Evolutionary conservation across 2,888 invertebrate genomes (phyloP).

Genomic region (Phytoseiulus persimilis): DNA sequence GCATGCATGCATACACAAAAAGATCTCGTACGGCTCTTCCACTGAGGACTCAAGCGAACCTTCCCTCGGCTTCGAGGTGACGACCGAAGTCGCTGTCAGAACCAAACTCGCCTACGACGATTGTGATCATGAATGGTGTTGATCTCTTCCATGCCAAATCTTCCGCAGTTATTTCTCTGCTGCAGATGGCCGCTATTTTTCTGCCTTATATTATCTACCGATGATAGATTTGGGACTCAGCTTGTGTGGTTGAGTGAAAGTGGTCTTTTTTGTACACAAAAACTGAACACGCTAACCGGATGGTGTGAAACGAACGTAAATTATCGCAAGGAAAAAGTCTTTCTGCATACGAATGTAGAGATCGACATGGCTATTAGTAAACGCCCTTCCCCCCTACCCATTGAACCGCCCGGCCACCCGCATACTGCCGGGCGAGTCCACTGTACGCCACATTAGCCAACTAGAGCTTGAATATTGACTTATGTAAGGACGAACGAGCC

Average conservation of each 20-base stretch:
- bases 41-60: background rate
- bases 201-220: conserved; percentile 35
- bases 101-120: conserved; percentile 19
- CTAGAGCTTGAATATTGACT: background rate
- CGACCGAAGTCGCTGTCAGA: background rate
- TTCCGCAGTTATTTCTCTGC: conserved; percentile 7
- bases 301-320: background rate
- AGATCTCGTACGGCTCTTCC: background rate
- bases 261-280: conserved; percentile 5
- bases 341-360: background rate
- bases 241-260: background rate
- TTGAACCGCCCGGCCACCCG: background rate
- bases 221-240: conserved; percentile 23
- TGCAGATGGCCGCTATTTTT: conserved; percentile 35
- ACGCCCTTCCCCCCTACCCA: no score
- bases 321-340: background rate
- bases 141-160: conserved; percentile 39
- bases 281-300: conserved; percentile 11
- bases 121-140: conserved; percentile 29
- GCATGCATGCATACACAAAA: background rate
- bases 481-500: background rate
- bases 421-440: background rate
- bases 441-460: conserved; percentile 7
- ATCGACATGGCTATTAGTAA: background rate
- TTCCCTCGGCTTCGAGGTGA: background rate